Percentiles rank a stretch among this genome's conserved stretches.
These are phyloP conservation scores for Sinocyclocheilus anophthalmus DNA, from an alignment of 2,113 vertebrate species.

Conservation along the genomic window DNA sequence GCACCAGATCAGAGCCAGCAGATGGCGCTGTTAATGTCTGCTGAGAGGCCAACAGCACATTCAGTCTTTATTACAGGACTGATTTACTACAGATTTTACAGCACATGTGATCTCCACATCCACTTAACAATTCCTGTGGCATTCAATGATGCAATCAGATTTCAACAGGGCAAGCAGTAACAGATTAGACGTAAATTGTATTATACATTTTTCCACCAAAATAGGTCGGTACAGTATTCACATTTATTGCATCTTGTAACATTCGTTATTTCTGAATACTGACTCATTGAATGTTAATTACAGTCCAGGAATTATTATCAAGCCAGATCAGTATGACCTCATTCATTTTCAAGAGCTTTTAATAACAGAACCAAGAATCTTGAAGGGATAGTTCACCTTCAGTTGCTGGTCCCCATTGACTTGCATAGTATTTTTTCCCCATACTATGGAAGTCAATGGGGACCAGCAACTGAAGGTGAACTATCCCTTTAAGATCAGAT, in stretches of 20 bases:
- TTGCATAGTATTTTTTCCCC: no score
- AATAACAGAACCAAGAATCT: no score
- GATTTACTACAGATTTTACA: not conserved
- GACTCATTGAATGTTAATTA: not conserved
- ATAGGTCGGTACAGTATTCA: not conserved
- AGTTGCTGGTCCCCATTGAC: no score
- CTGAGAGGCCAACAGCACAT: not conserved
- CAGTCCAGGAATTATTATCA: no score
- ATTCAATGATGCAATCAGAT: no score
- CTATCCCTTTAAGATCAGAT: no score
- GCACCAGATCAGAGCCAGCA: constrained; percentile 33
- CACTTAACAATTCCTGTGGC: not conserved
- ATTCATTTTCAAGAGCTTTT: no score
- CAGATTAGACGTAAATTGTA: not conserved
- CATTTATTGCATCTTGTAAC: not conserved
- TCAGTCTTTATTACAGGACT: not conserved
- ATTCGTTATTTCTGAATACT: not conserved
- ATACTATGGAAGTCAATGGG: no score
- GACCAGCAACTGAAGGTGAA: no score
- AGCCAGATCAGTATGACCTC: no score
- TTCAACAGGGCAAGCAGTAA: no score
- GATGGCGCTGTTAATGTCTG: constrained; percentile 33
- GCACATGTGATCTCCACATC: not conserved
- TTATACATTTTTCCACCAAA: not conserved
- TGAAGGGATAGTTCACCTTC: no score